These are phyloP conservation scores for Hymenopus coronatus DNA, from an alignment of 2,888 invertebrate species.

Conservation along the genomic window DNA sequence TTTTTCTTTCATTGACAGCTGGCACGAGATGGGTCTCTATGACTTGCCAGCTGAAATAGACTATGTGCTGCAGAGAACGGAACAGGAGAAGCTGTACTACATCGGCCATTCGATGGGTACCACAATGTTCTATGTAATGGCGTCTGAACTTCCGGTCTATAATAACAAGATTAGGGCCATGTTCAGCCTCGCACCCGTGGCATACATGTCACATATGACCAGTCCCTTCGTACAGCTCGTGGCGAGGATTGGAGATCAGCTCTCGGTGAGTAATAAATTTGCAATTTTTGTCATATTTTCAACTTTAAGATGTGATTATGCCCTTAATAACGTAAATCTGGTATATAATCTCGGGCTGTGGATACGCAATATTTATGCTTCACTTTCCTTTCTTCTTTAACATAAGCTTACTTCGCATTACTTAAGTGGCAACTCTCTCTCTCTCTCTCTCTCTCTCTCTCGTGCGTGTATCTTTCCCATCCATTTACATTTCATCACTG, in stretches of 20 bases:
- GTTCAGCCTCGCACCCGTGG: constrained; percentile 69
- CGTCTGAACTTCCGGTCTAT: constrained; percentile 61
- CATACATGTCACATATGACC: constrained; percentile 44
- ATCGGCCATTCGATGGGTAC: constrained; percentile 64
- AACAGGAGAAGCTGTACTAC: constrained; percentile 48
- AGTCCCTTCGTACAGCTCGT: constrained; percentile 12
- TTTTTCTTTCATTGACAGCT: constrained; percentile 50
- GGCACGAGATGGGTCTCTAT: constrained; percentile 75
- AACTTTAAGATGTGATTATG: no score
- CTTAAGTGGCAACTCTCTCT: no score
- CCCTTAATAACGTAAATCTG: no score
- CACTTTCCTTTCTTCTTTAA: no score
- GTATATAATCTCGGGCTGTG: no score
- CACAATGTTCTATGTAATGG: constrained; percentile 66
- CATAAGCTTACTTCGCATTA: no score
- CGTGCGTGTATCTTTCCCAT: no score
- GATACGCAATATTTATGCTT: no score
- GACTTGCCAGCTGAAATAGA: constrained; percentile 84
- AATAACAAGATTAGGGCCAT: constrained; percentile 64
- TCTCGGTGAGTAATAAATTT: neutral
- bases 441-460: no score
- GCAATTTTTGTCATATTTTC: no score
- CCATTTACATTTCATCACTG: no score
- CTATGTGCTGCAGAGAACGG: constrained; percentile 50
- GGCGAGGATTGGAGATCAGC: constrained; percentile 3